Base-by-base conservation (phyloP, 2,888 invertebrate genomes). In the Ceramica pisi region DNA sequence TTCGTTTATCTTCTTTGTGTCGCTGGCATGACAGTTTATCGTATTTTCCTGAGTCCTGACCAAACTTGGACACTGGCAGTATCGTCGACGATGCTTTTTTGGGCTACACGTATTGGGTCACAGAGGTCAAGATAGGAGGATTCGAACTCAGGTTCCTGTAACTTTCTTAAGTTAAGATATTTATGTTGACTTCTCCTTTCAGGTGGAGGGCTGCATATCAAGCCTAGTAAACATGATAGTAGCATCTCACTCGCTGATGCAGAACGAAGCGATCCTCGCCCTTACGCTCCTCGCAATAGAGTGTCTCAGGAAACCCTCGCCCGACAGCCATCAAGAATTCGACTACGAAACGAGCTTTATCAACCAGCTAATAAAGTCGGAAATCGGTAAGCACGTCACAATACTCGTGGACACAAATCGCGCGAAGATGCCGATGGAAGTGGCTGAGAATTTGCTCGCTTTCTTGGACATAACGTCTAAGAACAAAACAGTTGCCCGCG, bases 181-280 rank as follows among this genome's bases (percentile, higher is more conserved):
- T 21, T 0, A 48, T 23, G 0, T 38, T 16, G 12, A 12, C 10
- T 4, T 35, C 50, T 41, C 61, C 68, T 23, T 67, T 91, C 97
- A 96, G 92, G 96, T 96, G 26, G 97, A 97, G 60, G 98, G 98
- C 75, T 98, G 98, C 74, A 94, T 98, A 46, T 97, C 97, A 67
- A 97, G 97, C 87, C 95, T 99, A 84, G 97, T 98, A 16, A 97
- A 97, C 92, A 98, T 99, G 99, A 95, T 98, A 80, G 97, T 97
- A 7, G 98, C 98, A 4, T 98, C 98, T 87, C 98, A 98, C 94
- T 96, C 97, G 10, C 97, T 98, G 41, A 99, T 99, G 99, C 98
- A 98, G 91, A 98, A 98, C 90, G 98, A 98, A 93, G 98, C 98
- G 0, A 96, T 98, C 69, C 95, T 97, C 83, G 97, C 98, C 48